Evolutionary conservation across 2,797 vertebrate genomes (phyloP).

Genomic region (Gymnocypris eckloni): DNA sequence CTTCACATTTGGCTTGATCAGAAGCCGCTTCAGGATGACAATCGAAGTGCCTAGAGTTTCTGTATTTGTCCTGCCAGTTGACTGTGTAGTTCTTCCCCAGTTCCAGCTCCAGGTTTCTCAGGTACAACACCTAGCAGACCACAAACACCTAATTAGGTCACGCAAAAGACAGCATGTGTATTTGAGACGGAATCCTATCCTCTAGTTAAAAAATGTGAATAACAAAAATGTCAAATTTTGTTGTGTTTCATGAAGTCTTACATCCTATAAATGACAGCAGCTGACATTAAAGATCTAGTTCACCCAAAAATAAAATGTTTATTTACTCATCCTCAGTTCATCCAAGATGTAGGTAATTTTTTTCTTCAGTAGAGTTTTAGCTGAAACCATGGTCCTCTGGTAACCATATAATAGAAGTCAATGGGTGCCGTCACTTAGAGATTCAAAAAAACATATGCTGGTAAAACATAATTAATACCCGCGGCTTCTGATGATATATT

Average conservation of each 20-base stretch:
- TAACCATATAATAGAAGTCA: no score
- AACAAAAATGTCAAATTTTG: neutral
- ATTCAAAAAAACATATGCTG: no score
- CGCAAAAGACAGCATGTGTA: neutral
- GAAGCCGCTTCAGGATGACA: conserved; percentile 72
- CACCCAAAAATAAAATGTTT: no score
- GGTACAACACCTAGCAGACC: conserved; percentile 71
- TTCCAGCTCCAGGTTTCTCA: conserved; percentile 69
- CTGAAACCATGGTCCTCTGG: no score
- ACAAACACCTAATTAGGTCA: neutral
- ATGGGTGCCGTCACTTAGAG: no score
- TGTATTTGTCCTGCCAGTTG: conserved; percentile 68
- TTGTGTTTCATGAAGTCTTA: neutral
- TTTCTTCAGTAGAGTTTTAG: no score
- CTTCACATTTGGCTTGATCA: conserved; percentile 67
- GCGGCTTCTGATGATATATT: no score
- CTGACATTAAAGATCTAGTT: neutral
- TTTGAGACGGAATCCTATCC: neutral
- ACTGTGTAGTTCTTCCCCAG: conserved; percentile 82
- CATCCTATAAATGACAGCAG: neutral
- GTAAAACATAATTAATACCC: no score
- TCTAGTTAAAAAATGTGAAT: neutral
- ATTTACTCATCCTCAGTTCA: no score
- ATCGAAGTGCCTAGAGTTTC: conserved; percentile 65
- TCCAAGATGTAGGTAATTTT: no score